Percentiles rank a stretch among this genome's conserved stretches.
Evolutionary conservation across 2,888 invertebrate species (phyloP).

Genomic region (Andrena minutula): DNA sequence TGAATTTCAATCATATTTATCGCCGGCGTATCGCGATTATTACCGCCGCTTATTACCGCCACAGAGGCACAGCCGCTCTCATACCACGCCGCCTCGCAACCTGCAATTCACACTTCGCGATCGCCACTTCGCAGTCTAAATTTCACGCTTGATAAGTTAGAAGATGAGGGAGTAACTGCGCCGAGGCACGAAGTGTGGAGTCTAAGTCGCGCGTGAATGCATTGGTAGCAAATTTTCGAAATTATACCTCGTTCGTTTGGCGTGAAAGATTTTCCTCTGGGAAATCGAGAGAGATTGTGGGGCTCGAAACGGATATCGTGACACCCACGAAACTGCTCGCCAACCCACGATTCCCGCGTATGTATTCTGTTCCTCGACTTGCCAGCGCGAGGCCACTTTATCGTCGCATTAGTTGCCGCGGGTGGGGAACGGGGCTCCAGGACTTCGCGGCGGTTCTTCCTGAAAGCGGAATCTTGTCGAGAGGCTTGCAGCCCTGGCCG

Average conservation of each 20-base stretch:
- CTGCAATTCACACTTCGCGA: no score
- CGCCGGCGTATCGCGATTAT: conserved; percentile 44
- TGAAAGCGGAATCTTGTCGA: conserved; percentile 62
- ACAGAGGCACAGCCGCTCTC: not conserved
- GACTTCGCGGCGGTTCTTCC: conserved; percentile 39
- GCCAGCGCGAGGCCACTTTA: conserved; percentile 37
- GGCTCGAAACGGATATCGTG: not conserved
- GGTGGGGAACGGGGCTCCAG: not conserved
- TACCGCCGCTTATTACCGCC: conserved; percentile 27
- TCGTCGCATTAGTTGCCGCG: conserved; percentile 40
- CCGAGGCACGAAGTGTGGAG: no score
- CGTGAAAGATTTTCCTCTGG: not conserved
- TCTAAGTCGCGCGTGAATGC: no score
- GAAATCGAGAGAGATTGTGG: conserved; percentile 5
- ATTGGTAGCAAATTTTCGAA: not conserved
- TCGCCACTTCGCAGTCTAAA: no score
- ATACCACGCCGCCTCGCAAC: no score
- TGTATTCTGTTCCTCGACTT: conserved; percentile 31
- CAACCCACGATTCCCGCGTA: not conserved
- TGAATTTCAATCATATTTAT: conserved; percentile 53
- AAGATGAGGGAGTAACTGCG: no score
- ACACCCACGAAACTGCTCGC: conserved; percentile 1
- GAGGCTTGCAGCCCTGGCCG: not conserved
- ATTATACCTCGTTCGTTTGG: not conserved
- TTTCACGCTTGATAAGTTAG: no score